Evolutionary conservation across 2,888 invertebrate genomes (phyloP), one percentile per base, ranked within the genome.

Genomic region (Drosophila mimica): DNA sequence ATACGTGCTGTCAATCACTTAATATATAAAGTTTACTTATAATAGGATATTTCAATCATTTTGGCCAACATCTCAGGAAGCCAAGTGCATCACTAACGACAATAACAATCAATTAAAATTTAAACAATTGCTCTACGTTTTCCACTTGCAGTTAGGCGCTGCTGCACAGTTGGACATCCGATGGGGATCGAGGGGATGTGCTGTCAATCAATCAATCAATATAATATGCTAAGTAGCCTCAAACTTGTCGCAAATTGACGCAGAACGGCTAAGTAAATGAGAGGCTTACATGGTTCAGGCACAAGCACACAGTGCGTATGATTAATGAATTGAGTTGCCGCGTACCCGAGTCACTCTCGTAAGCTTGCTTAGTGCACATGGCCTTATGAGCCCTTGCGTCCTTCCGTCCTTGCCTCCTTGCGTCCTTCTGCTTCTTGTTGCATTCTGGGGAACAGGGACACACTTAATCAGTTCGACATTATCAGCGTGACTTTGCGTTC

Each of bases 381-480:
- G 46, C 46, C 54, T 34, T 56, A 46, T 58, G 56, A 13, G 59
- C 25, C 28, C 17, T 17, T 28, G 28, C 4, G 28, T 56, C 46
- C 13, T 20, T 7, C 9, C 11, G 25, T 28, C 53, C 53, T 25
- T 25, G 33, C 53, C 33, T 53, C 48, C 58, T 69, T 40, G 53
- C 46, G 40, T 17, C 46, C 25, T 25, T 25, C 25, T 25, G 25
- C 25, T 25, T 25, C 25, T 59, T 49, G 52, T 28, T 70, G 81
- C 80, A 76, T 67, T 65, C 52, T 38, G 43, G 6, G n/a, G 20
- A 28, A 69, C 76, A 75, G 82, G 83, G 80, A 85, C 80, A 88
- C 87, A 90, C 89, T 84, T 84, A 89, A 84, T 90, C 83, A 83
- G 87, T 76, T 88, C 83, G 74, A 90, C 90, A 80, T 83, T 86